Base-by-base conservation (phyloP, 2,888 invertebrate genomes). In the Trissoscelio sp. region DNA sequence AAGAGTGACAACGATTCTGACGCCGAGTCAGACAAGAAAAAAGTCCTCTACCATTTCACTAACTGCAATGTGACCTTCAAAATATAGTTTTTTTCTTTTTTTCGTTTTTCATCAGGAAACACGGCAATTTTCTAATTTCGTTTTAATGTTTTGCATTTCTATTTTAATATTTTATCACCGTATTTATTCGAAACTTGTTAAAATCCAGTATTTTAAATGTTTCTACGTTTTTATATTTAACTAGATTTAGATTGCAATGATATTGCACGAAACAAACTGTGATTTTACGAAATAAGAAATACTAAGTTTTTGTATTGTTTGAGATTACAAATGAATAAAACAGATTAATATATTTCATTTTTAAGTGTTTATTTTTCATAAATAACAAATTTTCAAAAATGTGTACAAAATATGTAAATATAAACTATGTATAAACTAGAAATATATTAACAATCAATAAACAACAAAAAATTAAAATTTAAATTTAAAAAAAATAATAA, bases 241-340 rank as follows among this genome's bases (percentile, higher is more conserved):
- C 46, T 62, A 46, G 31, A 62, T 46, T 46, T 62, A 46, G 46
- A 46, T 44, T 62, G 58, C 39, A 58, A 34, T 55, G 55, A 55
- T 55, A 60, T 60, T 60, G 12, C 24, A 42, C 22, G n/a, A 60
- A 31, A 14, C 60, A 44, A 60, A 44, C 18, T 44, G 60, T 44
- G 60, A 60, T 60, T 60, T 12, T 44, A 53, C 37, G 9, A 22
- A 60, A 60, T 44, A 60, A 60, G 14, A 60, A 4, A 24, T 24
- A 24, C 24, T 24, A 24, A 64, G 48, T 64, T 64, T 64, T 31
- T n/a, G 34, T 48, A 39, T 58, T 37, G 58, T 58, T 58, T n/a
- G 55, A 37, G 39, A 22, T 37, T 58, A 39, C 22, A 58, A 58
- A 58, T 58, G 20, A 58, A 58, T 58, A 39, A 58, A 58, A 58